Evolutionary conservation across 2,888 invertebrate species (phyloP), one percentile per base, ranked within the genome.

Genomic region (Mylabris sibirica): DNA sequence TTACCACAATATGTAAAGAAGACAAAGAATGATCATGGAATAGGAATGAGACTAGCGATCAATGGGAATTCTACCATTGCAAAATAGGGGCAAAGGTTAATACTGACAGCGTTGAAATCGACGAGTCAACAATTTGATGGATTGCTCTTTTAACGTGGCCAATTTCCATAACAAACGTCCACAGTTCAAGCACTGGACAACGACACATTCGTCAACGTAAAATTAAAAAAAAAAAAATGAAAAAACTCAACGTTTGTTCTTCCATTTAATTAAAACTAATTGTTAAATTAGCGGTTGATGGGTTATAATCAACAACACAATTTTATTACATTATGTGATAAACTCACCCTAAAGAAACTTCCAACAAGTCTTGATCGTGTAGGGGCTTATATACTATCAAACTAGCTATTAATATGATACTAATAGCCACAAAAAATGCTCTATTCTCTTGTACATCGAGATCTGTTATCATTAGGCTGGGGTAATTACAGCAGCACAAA

Each of bases 1-100:
- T 72, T 69, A 63, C 71, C 71, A 72, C 73, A 73, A 77, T 77
- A 77, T 77, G 75, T 77, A 75, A 73, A 71, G 67, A 70, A 74
- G 72, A 71, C 68, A 63, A 72, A 75, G 72, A 69, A 76, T 67
- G 72, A 74, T 67, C 69, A 61, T 71, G 72, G 72, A 68, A 71
- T 72, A 68, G 69, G 68, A 75, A 75, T 75, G 74, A 72, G 69
- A 57, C 66, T 35, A 24, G 26, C 66, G 68, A 68, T 71, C 68
- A 66, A 71, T 68, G 68, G 30, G 44, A 61, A 53, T 17, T 9
- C 49, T 35, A 63, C 64, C 59, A 63, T 34, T 22, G 17, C 4
- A 12, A 12, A 11, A 24, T 24, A 71, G 44, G 68, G 57, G 65
- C 70, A 65, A 67, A 63, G 71, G 68, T 66, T 68, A 68, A 64